Conservation (phyloP, 2,888 invertebrate species). For the Xestia xanthographa region DNA sequence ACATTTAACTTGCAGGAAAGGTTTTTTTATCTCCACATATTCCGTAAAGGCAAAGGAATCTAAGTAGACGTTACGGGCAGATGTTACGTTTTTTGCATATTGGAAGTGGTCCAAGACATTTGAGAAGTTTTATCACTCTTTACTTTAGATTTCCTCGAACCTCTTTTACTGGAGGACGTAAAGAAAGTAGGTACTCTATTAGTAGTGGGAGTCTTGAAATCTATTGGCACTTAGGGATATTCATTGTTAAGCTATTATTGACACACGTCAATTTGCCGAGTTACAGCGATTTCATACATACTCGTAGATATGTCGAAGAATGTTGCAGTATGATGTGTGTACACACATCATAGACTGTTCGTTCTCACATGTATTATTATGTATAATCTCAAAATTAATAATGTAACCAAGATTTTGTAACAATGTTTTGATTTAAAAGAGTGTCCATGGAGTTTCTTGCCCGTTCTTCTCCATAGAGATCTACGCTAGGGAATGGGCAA, state of each 20-base stretch:
- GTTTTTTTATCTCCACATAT: conserved; percentile 35
- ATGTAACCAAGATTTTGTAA: too few relatives aligned
- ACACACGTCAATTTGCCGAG: too few relatives aligned
- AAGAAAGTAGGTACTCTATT: conserved; percentile 1
- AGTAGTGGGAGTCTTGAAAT: not conserved
- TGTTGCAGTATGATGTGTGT: too few relatives aligned
- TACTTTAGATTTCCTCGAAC: conserved; percentile 38
- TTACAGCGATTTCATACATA: too few relatives aligned
- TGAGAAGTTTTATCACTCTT: conserved; percentile 63
- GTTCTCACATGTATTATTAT: too few relatives aligned
- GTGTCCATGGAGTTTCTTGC: too few relatives aligned
- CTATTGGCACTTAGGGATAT: not conserved
- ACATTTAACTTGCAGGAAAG: conserved; percentile 23
- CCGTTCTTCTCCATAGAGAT: too few relatives aligned
- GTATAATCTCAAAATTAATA: too few relatives aligned
- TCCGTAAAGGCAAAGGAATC: conserved; percentile 42
- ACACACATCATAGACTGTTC: too few relatives aligned
- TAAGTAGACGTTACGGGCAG: conserved; percentile 59
- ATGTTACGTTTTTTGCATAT: conserved; percentile 67
- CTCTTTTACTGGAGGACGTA: conserved; percentile 14
- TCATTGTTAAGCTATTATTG: not conserved
- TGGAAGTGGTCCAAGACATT: conserved; percentile 64
- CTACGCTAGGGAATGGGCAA: too few relatives aligned
- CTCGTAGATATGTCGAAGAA: too few relatives aligned
- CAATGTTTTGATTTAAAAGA: too few relatives aligned